Conservation (phyloP, 2,797 vertebrate genomes). For the Ptychadena robeensis region DNA sequence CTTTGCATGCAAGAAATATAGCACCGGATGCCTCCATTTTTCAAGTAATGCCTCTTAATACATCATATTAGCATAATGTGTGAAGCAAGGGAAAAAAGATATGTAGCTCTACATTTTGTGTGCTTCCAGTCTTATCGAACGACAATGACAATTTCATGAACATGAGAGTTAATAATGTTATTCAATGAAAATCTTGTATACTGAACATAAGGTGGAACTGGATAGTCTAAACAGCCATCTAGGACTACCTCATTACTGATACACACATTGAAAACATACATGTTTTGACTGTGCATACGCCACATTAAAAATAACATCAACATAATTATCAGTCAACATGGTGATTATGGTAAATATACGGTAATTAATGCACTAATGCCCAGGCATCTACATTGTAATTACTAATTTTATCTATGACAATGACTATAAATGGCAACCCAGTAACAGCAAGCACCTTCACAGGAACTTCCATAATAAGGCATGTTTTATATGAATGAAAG, state of each 20-base stretch:
- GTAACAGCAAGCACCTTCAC: background rate
- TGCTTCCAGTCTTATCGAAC: background rate
- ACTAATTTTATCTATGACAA: background rate
- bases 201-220: background rate
- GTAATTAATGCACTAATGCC: background rate
- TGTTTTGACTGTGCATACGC: background rate
- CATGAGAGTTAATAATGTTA: constrained; percentile 3
- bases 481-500: background rate
- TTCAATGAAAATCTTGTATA: constrained; percentile 16
- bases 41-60: constrained; percentile 32
- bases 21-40: constrained; percentile 30
- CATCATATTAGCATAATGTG: constrained; percentile 37
- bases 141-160: constrained; percentile 13
- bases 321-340: background rate
- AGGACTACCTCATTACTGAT: background rate
- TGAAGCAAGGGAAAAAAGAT: constrained; percentile 9
- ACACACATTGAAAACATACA: background rate
- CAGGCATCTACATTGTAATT: background rate
- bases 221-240: background rate
- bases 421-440: background rate
- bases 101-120: constrained; percentile 25
- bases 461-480: background rate
- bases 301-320: background rate
- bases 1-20: constrained; percentile 20
- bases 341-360: background rate